These are phyloP conservation scores for Heptranchias perlo DNA, from an alignment of 2,113 vertebrate species.

Conservation along the genomic window DNA sequence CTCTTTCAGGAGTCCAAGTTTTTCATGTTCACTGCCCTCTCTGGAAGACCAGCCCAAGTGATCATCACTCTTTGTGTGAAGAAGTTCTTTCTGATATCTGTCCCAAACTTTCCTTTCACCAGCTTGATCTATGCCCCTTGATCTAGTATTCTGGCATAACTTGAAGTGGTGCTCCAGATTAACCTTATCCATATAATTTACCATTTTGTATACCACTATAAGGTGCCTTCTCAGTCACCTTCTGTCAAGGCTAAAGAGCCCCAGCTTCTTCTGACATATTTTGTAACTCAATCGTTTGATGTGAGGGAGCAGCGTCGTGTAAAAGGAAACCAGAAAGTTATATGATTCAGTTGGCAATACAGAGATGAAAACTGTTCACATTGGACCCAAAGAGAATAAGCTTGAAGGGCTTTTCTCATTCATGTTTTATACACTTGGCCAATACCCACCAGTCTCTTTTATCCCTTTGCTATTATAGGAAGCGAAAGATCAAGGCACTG, in stretches of 20 bases:
- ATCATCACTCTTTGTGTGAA: background rate
- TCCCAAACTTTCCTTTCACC: background rate
- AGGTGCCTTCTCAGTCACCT: background rate
- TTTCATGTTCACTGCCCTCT: background rate
- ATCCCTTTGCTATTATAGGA: background rate
- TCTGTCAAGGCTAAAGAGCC: background rate
- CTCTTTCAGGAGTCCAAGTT: background rate
- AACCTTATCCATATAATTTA: background rate
- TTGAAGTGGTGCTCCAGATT: background rate
- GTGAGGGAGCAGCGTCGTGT: background rate
- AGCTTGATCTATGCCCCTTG: background rate
- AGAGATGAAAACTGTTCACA: background rate
- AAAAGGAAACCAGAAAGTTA: background rate
- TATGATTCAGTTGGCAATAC: background rate
- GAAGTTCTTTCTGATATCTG: background rate
- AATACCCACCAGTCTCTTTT: background rate
- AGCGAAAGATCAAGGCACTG: conserved; percentile 57
- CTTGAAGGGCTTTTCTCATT: background rate
- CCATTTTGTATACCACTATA: background rate
- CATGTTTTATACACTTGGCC: background rate
- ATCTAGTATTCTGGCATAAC: too few species aligned
- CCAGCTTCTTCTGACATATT: background rate
- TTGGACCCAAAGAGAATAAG: background rate
- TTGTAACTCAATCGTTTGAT: background rate
- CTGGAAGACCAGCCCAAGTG: background rate